These are phyloP conservation scores for Sinocyclocheilus rhinocerous DNA, from an alignment of 2,113 vertebrate species.

Conservation along the genomic window DNA sequence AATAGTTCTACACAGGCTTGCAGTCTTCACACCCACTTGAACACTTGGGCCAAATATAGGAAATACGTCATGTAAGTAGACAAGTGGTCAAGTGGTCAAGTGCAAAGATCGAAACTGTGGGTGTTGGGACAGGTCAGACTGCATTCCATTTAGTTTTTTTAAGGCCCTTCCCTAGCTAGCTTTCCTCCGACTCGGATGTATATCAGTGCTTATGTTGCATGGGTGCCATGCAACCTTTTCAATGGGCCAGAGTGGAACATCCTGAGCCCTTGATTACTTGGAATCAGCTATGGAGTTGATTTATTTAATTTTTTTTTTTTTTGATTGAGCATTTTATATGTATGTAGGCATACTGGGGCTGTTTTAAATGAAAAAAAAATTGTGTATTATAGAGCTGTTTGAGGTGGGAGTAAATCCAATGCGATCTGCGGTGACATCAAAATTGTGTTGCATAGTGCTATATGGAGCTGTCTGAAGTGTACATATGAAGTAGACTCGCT, in stretches of 20 bases:
- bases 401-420: no score
- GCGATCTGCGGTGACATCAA: no score
- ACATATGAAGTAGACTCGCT: no score
- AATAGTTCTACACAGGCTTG: not conserved
- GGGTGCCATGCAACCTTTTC: not conserved
- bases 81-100: not conserved
- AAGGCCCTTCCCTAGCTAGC: not conserved
- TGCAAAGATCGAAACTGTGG: not conserved
- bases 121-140: not conserved
- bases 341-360: no score
- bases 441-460: no score
- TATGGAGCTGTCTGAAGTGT: no score
- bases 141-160: not conserved
- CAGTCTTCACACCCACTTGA: not conserved
- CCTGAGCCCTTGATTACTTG: not conserved
- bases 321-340: no score
- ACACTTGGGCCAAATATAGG: not conserved
- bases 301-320: no score
- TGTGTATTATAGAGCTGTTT: no score
- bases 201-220: not conserved
- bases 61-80: not conserved
- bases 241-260: not conserved
- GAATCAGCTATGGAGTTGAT: no score
- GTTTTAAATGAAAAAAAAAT: no score
- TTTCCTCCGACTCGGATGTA: not conserved